phyloP scores from a whole-genome alignment of 2,888 invertebrate species.

The Euspilapteryx auroguttella region DNA sequence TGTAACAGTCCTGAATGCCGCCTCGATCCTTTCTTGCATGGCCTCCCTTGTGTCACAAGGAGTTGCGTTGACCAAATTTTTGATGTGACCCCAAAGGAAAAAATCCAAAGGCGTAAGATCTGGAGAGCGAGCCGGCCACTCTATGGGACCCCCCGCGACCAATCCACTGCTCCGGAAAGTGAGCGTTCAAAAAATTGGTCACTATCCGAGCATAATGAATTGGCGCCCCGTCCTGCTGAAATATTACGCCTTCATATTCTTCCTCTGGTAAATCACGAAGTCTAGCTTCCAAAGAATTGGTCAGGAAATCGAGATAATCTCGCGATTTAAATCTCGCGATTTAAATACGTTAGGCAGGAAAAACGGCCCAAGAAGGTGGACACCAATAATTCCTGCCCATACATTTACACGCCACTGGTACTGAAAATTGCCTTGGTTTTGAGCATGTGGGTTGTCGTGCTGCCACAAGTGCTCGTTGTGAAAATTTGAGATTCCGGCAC shows the following conservation, averaged over 20 bases:
- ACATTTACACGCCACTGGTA: not conserved
- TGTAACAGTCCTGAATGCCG: not conserved
- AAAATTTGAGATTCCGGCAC: not conserved
- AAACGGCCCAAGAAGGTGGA: not conserved
- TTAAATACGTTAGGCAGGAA: too few species aligned
- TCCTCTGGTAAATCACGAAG: too few species aligned
- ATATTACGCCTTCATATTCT: not conserved
- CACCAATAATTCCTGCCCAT: not conserved
- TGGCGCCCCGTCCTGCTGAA: conserved; percentile 1
- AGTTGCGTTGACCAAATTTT: not conserved
- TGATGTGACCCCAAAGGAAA: conserved; percentile 1
- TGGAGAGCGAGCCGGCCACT: conserved; percentile 1
- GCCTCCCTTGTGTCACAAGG: not conserved
- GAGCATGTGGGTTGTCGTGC: not conserved
- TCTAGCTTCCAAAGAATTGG: too few species aligned
- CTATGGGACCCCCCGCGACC: conserved; percentile 1
- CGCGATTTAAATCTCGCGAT: too few species aligned
- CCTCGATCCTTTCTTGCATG: not conserved
- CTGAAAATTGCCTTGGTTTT: not conserved
- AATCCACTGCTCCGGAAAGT: not conserved
- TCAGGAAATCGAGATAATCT: too few species aligned
- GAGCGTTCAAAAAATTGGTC: not conserved
- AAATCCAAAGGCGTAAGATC: conserved; percentile 2
- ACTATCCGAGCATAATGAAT: not conserved
- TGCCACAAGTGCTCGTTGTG: not conserved